Conservation (phyloP, 1,140 invertebrate species). For the Trichonephila inaurata region DNA sequence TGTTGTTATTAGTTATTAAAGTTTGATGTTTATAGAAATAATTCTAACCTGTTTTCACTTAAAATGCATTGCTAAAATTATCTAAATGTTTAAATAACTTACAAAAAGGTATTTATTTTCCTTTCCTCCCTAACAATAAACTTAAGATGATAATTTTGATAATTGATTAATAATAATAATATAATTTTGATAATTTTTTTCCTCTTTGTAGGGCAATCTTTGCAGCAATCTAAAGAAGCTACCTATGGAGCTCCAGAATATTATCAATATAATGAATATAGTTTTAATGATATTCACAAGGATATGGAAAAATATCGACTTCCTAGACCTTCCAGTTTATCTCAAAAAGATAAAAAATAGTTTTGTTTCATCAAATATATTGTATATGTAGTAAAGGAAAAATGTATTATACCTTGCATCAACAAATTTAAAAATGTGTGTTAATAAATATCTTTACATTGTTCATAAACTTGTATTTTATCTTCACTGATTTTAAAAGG, state of each 20-base stretch:
- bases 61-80: no score
- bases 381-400: neutral
- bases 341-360: constrained; percentile 41
- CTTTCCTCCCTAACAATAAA: neutral
- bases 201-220: neutral
- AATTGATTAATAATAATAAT: no score
- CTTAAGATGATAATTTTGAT: neutral
- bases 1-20: no score
- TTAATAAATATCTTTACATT: no score
- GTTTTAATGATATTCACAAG: constrained; percentile 80
- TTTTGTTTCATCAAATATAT: neutral
- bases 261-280: constrained; percentile 88
- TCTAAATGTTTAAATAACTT: no score
- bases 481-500: no score
- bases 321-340: constrained; percentile 84
- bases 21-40: no score
- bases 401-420: neutral
- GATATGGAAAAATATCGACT: constrained; percentile 69
- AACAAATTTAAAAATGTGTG: neutral
- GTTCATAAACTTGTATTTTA: no score
- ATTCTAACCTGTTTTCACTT: no score
- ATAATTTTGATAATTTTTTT: neutral
- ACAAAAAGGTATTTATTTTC: neutral
- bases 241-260: constrained; percentile 75
- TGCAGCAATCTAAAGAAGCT: neutral